A percentile compares a stretch with the other conserved stretches of the same genome.
Evolutionary conservation across 2,113 vertebrate species (phyloP).

Genomic region (Candoia aspera): DNA sequence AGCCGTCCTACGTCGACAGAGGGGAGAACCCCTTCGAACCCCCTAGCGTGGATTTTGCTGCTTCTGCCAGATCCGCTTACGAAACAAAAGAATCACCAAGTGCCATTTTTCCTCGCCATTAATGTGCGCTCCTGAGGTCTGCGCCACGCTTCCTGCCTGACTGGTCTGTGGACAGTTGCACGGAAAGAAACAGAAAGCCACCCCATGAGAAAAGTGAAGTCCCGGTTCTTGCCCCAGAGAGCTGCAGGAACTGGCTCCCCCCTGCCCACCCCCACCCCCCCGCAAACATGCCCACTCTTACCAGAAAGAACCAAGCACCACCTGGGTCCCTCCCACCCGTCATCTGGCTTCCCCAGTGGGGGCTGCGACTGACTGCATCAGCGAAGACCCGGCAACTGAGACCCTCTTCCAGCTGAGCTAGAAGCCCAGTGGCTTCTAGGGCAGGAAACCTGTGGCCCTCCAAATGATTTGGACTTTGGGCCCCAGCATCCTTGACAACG

Average conservation of each 20-base stretch:
- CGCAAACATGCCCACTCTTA: neutral
- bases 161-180: neutral
- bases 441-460: neutral
- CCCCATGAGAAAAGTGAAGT: too few relatives aligned
- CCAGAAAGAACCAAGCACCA: neutral
- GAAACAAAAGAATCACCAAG: neutral
- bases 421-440: neutral
- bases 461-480: neutral
- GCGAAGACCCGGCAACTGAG: neutral
- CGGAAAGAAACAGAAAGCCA: neutral
- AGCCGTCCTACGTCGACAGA: neutral
- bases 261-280: neutral
- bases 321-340: neutral
- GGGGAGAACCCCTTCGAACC: neutral
- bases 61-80: neutral
- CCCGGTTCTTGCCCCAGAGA: neutral
- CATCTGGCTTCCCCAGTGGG: neutral
- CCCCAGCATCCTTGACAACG: neutral
- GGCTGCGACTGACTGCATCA: too few relatives aligned
- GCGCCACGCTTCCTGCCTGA: neutral
- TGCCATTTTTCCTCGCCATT: neutral
- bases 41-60: neutral
- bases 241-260: neutral
- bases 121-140: neutral
- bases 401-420: neutral